Evolutionary conservation across 1,140 invertebrate genomes (phyloP).

Genomic region (Drepana arcuata): DNA sequence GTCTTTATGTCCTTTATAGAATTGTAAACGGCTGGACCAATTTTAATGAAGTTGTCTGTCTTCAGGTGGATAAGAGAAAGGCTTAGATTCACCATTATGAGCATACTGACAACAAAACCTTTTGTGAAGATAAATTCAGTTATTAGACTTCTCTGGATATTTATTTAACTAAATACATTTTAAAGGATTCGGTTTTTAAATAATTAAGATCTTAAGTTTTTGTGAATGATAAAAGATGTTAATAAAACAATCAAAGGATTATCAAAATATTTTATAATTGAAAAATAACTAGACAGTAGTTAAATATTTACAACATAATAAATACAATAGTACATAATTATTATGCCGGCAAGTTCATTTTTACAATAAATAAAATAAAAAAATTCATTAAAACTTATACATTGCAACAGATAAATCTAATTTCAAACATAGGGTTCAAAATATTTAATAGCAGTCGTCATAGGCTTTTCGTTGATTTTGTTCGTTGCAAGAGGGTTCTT

Average conservation of each 20-base stretch:
- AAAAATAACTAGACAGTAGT: constrained; percentile 38
- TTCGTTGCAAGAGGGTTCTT: constrained; percentile 65
- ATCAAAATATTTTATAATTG: constrained; percentile 41
- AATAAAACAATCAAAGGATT: constrained; percentile 25
- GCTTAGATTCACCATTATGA: no score
- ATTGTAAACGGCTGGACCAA: no score
- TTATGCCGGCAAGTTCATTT: constrained; percentile 68
- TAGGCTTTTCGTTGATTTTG: constrained; percentile 67
- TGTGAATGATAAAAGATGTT: constrained; percentile 2
- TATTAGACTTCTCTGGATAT: no score
- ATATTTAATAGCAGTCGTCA: constrained; percentile 72
- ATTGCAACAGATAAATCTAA: constrained; percentile 25
- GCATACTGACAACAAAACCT: no score
- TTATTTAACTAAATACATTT: no score
- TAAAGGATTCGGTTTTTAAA: no score
- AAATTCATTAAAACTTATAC: constrained; percentile 28
- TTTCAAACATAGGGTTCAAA: constrained; percentile 68
- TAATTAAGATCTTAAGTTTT: not conserved
- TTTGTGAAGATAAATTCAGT: no score
- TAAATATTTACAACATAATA: constrained; percentile 61
- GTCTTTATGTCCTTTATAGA: no score
- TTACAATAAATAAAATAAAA: constrained; percentile 65
- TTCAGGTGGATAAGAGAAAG: no score
- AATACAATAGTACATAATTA: constrained; percentile 49
- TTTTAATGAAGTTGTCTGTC: no score